A percentile compares a stretch with the other conserved stretches of the same genome.
Evolutionary conservation across 2,797 vertebrate genomes (phyloP).

Genomic region (Epinephelus malabaricus): DNA sequence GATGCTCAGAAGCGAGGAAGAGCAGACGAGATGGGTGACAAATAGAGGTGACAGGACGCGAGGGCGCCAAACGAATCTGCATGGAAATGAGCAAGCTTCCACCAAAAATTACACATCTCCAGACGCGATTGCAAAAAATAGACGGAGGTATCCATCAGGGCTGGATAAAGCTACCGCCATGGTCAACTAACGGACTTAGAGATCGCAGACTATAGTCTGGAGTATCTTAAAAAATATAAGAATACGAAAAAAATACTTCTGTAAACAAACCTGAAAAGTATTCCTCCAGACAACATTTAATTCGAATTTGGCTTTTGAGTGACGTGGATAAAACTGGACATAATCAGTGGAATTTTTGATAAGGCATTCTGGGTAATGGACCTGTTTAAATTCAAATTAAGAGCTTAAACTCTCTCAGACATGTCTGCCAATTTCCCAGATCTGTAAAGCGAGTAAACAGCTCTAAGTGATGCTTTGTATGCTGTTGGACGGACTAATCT

Average conservation of each 20-base stretch:
- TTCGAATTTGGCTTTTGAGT: slow-evolving; percentile 33
- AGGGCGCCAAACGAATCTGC: slow-evolving; percentile 51
- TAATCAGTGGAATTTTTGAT: slow-evolving; percentile 40
- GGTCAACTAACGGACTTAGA: slow-evolving; percentile 21
- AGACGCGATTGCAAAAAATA: slow-evolving; percentile 29
- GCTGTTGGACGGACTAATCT: slow-evolving; percentile 55
- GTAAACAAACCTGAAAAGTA: slow-evolving; percentile 8
- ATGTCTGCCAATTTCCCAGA: slow-evolving; percentile 43
- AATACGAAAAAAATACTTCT: background rate
- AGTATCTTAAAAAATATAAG: background rate
- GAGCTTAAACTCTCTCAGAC: slow-evolving; percentile 35
- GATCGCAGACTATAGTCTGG: slow-evolving; percentile 13
- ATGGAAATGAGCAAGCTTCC: slow-evolving; percentile 53
- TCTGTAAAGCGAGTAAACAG: slow-evolving; percentile 58
- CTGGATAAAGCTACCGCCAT: background rate
- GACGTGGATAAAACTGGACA: slow-evolving; percentile 19
- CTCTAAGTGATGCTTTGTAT: slow-evolving; percentile 58
- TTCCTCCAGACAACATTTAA: slow-evolving; percentile 41
- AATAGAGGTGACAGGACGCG: slow-evolving; percentile 55
- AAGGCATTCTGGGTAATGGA: slow-evolving; percentile 25
- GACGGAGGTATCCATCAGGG: background rate
- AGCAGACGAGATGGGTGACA: slow-evolving; percentile 42
- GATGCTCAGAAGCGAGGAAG: slow-evolving; percentile 28
- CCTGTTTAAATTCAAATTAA: slow-evolving; percentile 54
- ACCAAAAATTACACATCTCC: slow-evolving; percentile 45